Evolutionary conservation across 2,888 invertebrate genomes (phyloP).

Genomic region (Loripinus fragilis): DNA sequence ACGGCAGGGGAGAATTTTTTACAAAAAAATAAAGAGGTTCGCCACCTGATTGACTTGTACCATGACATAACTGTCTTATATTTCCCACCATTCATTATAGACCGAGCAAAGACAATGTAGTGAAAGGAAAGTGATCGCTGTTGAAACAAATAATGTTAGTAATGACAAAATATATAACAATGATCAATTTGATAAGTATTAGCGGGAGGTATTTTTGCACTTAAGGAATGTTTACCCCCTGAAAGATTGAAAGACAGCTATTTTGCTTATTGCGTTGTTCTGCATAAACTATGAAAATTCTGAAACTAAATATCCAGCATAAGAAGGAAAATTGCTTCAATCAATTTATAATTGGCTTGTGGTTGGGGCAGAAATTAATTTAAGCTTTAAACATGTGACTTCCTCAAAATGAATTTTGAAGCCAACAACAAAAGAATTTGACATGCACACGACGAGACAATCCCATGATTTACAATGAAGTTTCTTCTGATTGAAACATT

Average conservation of each 20-base stretch:
- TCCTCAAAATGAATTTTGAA: too few species aligned
- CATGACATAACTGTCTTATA: background rate
- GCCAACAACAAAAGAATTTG: too few species aligned
- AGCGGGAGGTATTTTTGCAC: background rate
- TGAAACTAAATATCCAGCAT: background rate
- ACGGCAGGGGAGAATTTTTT: background rate
- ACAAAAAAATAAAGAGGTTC: background rate
- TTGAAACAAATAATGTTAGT: background rate
- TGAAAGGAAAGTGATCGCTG: background rate
- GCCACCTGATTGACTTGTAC: background rate
- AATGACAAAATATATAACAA: background rate
- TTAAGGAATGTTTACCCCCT: constrained; percentile 2
- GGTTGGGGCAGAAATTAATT: too few species aligned
- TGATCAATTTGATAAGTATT: constrained; percentile 2
- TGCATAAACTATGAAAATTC: too few species aligned
- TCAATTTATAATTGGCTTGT: too few species aligned
- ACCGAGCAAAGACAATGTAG: constrained; percentile 1
- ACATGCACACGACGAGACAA: too few species aligned
- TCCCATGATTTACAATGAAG: too few species aligned
- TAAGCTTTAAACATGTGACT: too few species aligned
- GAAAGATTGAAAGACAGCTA: background rate
- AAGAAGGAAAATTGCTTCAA: background rate
- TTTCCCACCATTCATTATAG: background rate
- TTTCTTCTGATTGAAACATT: too few species aligned
- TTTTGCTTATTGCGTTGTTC: background rate